These are phyloP conservation scores for Dromococcyx pavoninus DNA, from an alignment of 2,797 vertebrate species.

Conservation along the genomic window DNA sequence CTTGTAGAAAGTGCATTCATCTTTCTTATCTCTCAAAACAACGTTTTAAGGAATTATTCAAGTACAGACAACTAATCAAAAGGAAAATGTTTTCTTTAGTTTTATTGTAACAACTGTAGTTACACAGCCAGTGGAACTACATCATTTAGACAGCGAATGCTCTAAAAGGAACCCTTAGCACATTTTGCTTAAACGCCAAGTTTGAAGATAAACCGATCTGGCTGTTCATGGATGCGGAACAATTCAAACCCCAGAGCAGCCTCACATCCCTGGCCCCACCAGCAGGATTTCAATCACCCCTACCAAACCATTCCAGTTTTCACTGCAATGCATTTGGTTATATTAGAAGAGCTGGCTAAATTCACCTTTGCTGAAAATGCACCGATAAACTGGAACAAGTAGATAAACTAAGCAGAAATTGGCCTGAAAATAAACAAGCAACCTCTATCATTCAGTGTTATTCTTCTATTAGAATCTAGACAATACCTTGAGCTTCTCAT, in stretches of 20 bases:
- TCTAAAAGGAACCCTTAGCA: background rate
- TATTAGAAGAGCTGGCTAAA: background rate
- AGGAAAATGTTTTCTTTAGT: background rate
- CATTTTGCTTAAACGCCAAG: background rate
- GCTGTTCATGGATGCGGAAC: background rate
- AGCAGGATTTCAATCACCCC: background rate
- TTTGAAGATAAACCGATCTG: background rate
- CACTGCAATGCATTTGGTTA: background rate
- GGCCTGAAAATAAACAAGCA: background rate
- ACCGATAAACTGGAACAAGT: background rate
- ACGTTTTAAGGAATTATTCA: background rate
- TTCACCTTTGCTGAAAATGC: background rate
- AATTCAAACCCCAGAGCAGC: background rate
- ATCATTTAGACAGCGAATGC: background rate
- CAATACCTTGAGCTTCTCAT: background rate
- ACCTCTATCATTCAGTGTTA: background rate
- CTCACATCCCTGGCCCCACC: background rate
- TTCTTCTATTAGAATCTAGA: background rate
- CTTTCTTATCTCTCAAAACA: background rate
- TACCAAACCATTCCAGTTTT: background rate
- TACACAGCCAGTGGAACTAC: background rate
- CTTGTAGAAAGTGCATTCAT: background rate
- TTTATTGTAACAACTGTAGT: slow-evolving; percentile 28
- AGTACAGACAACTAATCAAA: background rate
- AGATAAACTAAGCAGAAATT: background rate